A percentile compares a stretch with the other conserved stretches of the same genome.
Conservation (phyloP, 2,888 invertebrate genomes). For the Lycophotia porphyrea region DNA sequence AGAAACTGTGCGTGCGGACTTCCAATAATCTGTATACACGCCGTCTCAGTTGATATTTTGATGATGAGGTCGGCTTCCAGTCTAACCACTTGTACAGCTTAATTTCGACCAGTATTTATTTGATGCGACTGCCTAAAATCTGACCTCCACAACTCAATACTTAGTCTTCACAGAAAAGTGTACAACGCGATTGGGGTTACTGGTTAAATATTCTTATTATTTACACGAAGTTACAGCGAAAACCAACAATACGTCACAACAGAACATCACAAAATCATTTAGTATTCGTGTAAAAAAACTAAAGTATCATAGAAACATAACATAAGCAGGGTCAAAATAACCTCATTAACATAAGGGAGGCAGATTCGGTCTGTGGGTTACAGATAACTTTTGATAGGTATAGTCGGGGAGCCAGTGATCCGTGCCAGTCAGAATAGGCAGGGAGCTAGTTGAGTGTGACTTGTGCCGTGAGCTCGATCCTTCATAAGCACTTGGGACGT, state of each 20-base stretch:
- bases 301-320: slow-evolving; percentile 49
- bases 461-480: slow-evolving; percentile 35
- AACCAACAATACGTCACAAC: slow-evolving; percentile 42
- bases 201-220: slow-evolving; percentile 42
- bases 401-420: slow-evolving; percentile 55
- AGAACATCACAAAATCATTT: slow-evolving; percentile 30
- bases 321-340: slow-evolving; percentile 49
- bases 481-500: slow-evolving; percentile 35
- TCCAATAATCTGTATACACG: no score
- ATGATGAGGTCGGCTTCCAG: not conserved
- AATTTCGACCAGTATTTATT: not conserved
- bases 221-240: slow-evolving; percentile 39
- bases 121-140: not conserved
- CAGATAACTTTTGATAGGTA: slow-evolving; percentile 63
- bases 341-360: slow-evolving; percentile 57
- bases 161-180: not conserved
- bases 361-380: slow-evolving; percentile 41
- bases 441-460: slow-evolving; percentile 51
- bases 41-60: no score
- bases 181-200: not conserved
- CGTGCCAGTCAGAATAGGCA: slow-evolving; percentile 46
- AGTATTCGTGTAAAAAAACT: slow-evolving; percentile 41
- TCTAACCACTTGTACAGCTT: not conserved
- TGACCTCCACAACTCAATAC: no score
- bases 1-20: no score